Base-by-base conservation (phyloP, 23 tunicate genomes). In the Pegea sp. region DNA sequence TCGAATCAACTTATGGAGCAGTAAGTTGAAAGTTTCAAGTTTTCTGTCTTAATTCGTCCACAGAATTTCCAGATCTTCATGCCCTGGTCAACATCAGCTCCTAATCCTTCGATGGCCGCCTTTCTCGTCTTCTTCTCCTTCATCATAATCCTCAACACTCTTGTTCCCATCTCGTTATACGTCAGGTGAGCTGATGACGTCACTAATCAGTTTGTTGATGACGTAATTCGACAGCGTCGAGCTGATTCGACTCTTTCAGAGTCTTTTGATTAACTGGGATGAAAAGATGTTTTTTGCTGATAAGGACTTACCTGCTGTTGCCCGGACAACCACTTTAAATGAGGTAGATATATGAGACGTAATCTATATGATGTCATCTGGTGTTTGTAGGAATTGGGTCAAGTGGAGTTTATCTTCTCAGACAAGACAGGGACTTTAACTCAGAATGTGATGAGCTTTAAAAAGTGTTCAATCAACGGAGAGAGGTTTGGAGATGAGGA, bases 351-450 rank as follows among this genome's bases (percentile, higher is more conserved):
- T 38, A 38, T 16, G 13, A 38, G 16, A 38, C 16, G 16, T 38
- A 38, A 38, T 38, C 13, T 38, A 8, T 16, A 38, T 16, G 16
- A 38, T 38, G 22, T 50, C 13, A 13, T 50, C 7, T 6, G 8
- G 7, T 13, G 7, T 50, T 54, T 24, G 3, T 29, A 84, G 95
- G 95, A 84, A 68, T 69, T 84, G 1, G 97, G 97, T 1, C 97
- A 75, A 61, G 72, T 75, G 13, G 65, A 80, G 29, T 72, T 78
- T 48, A 79, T 91, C 0, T 91, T 91, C 52, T 78, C 93, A 32
- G 99, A 91, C 62, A 91, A 91, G 63, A 91, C 99, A 28, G 99
- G 99, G 3, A 91, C 99, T 11, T 54, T 91, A 23, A 91, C 99
- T 28, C 99, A 91, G 53, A 91, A 91, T 46, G 69, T 91, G 22